Conservation (phyloP, 2,797 vertebrate genomes). For the Ataeniobius toweri region DNA sequence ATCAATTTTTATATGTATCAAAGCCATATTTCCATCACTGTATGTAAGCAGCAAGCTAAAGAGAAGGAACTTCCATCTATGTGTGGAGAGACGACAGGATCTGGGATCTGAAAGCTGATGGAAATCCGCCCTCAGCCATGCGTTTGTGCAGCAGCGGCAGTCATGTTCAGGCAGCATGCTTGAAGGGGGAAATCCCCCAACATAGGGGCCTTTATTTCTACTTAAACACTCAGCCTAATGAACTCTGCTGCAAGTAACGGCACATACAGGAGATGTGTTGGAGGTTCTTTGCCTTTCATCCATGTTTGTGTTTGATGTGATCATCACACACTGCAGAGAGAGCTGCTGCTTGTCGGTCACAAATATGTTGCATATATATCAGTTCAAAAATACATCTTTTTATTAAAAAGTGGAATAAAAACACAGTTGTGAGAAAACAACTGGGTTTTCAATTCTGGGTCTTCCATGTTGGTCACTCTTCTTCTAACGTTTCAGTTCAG, state of each 20-base stretch:
- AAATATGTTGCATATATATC: too few species aligned
- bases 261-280: slow-evolving; percentile 72
- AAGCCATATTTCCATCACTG: slow-evolving; percentile 78
- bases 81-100: slow-evolving; percentile 77
- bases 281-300: slow-evolving; percentile 71
- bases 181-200: slow-evolving; percentile 76
- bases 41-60: slow-evolving; percentile 73
- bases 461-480: background rate
- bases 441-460: too few species aligned
- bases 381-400: too few species aligned
- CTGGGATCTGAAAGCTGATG: slow-evolving; percentile 75
- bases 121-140: slow-evolving; percentile 77
- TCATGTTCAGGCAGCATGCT: slow-evolving; percentile 80
- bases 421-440: too few species aligned
- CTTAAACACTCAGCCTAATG: slow-evolving; percentile 71
- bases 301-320: slow-evolving; percentile 69
- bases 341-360: slow-evolving; percentile 7
- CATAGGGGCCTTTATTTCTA: slow-evolving; percentile 67
- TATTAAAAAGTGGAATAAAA: background rate
- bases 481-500: background rate
- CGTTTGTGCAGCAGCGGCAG: slow-evolving; percentile 68
- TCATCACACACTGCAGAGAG: slow-evolving; percentile 60
- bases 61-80: slow-evolving; percentile 72
- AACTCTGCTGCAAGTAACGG: slow-evolving; percentile 72
- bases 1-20: slow-evolving; percentile 81